Evolutionary conservation across 2,113 vertebrate genomes (phyloP), one percentile per base, ranked within the genome.

Genomic region (Cricetomys ansorgei): DNA sequence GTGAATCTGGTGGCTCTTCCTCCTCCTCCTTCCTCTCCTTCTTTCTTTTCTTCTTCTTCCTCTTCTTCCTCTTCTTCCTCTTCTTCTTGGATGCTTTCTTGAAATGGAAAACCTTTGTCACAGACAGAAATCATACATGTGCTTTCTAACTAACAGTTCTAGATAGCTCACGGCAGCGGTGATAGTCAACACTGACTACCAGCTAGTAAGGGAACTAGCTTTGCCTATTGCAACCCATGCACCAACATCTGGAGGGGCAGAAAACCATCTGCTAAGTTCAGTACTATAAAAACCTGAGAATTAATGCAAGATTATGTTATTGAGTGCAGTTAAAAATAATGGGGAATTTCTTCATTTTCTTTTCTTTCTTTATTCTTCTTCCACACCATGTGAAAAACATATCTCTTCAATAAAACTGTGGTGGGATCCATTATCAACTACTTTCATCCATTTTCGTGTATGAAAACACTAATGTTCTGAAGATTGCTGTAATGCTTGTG

Each of bases 51-150:
- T n/a, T 83, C 64, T 37, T 0, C 5, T 8, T 89, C 10, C 86
- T 91, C 23, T 19, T 3, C 81, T 72, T 92, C 65, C n/a, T 83
- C 64, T 37, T 0, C 5, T 8, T 89, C 10, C 86, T 91, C 23
- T 19, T 3, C 81, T 72, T 92, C 65, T 34, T 17, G 19, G 31
- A 23, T 62, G 62, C 0, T 79, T 81, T 16, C 65, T 85, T 37
- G 92, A 92, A 92, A 89, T 31, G 29, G 67, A 29, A 62, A 96
- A 10, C 11, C 25, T 34, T 88, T 50, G 15, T 17, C 57, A 48
- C 7, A 43, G 31, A 31, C 12, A 95, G 19, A 16, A 67, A 25
- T 10, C 73, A 23, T 64, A 31, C 4, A 1, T 37, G 10, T 70
- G 10, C 21, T 0, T n/a, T 69, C 53, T 48, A 6, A 37, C 48